phyloP scores from a whole-genome alignment of 2,888 invertebrate genomes.

The Eretmocerus hayati region DNA sequence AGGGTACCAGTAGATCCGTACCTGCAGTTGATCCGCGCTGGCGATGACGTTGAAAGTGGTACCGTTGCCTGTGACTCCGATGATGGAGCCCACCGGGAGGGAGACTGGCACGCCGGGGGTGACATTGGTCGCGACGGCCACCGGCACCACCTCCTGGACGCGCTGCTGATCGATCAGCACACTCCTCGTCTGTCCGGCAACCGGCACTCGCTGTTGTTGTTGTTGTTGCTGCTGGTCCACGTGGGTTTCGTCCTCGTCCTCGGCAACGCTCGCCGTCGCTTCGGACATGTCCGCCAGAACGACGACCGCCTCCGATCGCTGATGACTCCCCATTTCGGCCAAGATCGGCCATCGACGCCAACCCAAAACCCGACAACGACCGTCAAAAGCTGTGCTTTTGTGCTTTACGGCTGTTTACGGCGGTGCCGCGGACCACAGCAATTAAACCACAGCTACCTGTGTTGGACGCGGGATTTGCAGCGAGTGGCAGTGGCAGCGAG shows the following conservation, averaged over 20 bases:
- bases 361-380: too few relatives aligned
- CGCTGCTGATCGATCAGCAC: not conserved
- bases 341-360: too few relatives aligned
- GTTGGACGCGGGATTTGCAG: too few relatives aligned
- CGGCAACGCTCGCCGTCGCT: constrained; percentile 49
- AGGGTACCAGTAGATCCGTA: too few relatives aligned
- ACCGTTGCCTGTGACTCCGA: constrained; percentile 56
- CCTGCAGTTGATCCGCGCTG: constrained; percentile 68
- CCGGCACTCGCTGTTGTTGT: not conserved
- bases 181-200: too few relatives aligned
- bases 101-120: constrained; percentile 54
- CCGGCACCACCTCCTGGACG: constrained; percentile 26
- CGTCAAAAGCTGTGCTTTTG: not conserved
- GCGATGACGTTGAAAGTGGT: constrained; percentile 82
- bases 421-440: too few relatives aligned
- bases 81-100: constrained; percentile 72
- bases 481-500: too few relatives aligned
- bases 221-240: constrained; percentile 38
- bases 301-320: constrained; percentile 49
- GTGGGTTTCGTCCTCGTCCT: constrained; percentile 36
- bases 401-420: too few relatives aligned
- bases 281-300: constrained; percentile 50
- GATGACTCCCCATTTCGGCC: constrained; percentile 47
- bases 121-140: constrained; percentile 38
- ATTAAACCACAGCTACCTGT: too few relatives aligned